Evolutionary conservation across 1,140 invertebrate genomes (phyloP).

Genomic region (Drosophila sturtevanti): DNA sequence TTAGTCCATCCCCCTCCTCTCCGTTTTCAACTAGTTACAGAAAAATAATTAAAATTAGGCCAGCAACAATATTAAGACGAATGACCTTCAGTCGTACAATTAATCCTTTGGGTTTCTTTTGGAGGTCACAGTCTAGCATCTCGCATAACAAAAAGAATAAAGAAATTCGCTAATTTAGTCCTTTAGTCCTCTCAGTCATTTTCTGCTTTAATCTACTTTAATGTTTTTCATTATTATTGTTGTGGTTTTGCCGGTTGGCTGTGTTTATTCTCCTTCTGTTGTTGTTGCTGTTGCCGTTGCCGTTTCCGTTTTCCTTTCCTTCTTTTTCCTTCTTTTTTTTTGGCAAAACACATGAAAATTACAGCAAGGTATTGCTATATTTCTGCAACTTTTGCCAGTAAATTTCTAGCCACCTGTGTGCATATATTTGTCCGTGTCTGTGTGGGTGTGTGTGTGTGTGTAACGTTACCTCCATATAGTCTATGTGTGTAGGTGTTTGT

Average conservation of each 20-base stretch:
- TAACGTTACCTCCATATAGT: constrained; percentile 18
- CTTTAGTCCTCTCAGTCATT: constrained; percentile 7
- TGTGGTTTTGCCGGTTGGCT: constrained; percentile 29
- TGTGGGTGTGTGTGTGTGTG: constrained; percentile 46
- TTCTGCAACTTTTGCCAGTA: constrained; percentile 41
- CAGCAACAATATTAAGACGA: constrained; percentile 15
- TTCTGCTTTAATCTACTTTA: constrained; percentile 60
- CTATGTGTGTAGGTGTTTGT: constrained; percentile 10
- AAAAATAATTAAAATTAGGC: constrained; percentile 71
- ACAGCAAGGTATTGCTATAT: constrained; percentile 25
- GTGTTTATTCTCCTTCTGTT: constrained; percentile 42
- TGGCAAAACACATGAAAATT: constrained; percentile 51
- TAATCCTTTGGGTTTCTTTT: not conserved
- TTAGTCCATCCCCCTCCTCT: not conserved
- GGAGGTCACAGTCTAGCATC: not conserved
- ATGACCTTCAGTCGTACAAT: constrained; percentile 47
- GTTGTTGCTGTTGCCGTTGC: constrained; percentile 5
- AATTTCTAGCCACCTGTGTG: constrained; percentile 49
- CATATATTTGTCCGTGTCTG: constrained; percentile 18
- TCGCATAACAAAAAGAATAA: constrained; percentile 21
- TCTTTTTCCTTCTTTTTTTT: constrained; percentile 6
- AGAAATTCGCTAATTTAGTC: constrained; percentile 19
- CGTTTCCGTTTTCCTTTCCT: constrained; percentile 49
- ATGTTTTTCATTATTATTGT: constrained; percentile 55
- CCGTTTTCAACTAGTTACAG: constrained; percentile 24